Conservation (phyloP, 2,113 vertebrate species). For the Apaloderma vittatum region DNA sequence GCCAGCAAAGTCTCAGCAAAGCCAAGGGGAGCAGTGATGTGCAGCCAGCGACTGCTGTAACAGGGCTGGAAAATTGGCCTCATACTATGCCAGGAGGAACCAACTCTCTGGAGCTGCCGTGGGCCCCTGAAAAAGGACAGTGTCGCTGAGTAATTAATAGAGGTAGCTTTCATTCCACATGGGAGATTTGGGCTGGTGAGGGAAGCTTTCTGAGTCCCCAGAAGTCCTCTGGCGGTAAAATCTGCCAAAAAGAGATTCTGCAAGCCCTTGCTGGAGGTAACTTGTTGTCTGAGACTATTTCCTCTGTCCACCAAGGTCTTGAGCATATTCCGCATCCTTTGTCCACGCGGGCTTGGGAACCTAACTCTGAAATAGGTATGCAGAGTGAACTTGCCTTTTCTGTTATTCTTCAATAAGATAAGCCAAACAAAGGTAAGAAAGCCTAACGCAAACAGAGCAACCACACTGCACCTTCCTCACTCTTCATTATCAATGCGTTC, state of each 20-base stretch:
- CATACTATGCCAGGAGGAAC: background rate
- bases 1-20: background rate
- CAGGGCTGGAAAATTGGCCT: background rate
- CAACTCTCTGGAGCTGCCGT: background rate
- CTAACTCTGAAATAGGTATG: background rate
- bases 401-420: background rate
- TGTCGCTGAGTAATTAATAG: background rate
- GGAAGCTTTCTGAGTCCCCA: background rate
- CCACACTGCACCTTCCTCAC: background rate
- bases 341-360: background rate
- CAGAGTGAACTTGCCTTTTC: background rate
- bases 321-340: background rate
- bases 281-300: background rate
- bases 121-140: background rate
- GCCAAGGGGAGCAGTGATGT: background rate
- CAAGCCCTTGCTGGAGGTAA: background rate
- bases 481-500: background rate
- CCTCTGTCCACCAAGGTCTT: background rate
- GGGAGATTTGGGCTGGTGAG: background rate
- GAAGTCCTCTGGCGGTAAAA: background rate
- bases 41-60: background rate
- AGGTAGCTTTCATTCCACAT: background rate
- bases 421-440: background rate
- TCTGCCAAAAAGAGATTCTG: background rate
- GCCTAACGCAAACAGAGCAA: background rate